Evolutionary conservation across 2,797 vertebrate genomes (phyloP).

Genomic region (Myioborus melanocephalus): DNA sequence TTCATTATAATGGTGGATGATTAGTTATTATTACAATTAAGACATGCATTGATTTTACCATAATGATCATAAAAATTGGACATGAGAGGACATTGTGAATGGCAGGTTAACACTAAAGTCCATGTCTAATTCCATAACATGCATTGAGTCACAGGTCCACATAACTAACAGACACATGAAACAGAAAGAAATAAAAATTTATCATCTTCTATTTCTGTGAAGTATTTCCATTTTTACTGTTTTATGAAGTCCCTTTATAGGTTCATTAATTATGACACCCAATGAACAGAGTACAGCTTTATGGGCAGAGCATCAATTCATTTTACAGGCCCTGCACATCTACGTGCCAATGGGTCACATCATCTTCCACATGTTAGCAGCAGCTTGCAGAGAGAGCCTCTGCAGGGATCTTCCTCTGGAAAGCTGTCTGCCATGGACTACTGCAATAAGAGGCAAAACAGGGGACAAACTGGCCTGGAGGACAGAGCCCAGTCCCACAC

Average conservation of each 20-base stretch:
- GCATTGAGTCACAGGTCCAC: not conserved
- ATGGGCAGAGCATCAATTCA: not conserved
- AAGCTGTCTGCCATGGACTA: not conserved
- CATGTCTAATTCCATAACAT: not conserved
- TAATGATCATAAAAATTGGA: not conserved
- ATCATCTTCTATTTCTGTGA: not conserved
- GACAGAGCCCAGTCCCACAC: too few species aligned
- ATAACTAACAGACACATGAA: not conserved
- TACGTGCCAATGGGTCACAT: not conserved
- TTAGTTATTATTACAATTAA: not conserved
- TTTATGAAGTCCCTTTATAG: slow-evolving; percentile 26
- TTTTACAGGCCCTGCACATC: not conserved
- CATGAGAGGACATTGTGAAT: not conserved
- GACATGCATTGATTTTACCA: not conserved
- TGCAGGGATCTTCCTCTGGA: not conserved
- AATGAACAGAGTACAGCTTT: not conserved
- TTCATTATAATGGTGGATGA: not conserved
- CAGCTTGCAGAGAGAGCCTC: not conserved
- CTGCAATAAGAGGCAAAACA: not conserved
- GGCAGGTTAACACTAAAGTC: not conserved
- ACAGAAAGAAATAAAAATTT: not conserved
- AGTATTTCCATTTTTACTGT: slow-evolving; percentile 1
- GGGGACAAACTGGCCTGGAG: not conserved
- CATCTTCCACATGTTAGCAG: not conserved
- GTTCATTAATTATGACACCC: not conserved